phyloP scores from a whole-genome alignment of 2,113 vertebrate species.

The Brachypodius melanocephalos region DNA sequence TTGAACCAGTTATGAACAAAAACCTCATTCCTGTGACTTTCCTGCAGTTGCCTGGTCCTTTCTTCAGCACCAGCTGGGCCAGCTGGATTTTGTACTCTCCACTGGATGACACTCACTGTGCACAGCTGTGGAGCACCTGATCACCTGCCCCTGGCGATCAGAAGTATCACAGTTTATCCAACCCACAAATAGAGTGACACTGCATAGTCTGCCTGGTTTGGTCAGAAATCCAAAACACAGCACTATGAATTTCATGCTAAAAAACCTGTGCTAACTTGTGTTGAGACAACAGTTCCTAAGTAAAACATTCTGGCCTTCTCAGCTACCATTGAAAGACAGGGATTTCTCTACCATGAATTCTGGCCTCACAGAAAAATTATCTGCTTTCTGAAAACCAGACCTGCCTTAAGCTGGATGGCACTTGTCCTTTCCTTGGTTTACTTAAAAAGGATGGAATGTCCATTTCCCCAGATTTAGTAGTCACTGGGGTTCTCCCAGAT shows the following conservation, averaged over 20 bases:
- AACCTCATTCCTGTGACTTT: not conserved
- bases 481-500: not conserved
- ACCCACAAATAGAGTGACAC: accelerated
- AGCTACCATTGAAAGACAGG: not conserved
- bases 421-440: not conserved
- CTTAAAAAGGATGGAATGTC: not conserved
- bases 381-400: not conserved
- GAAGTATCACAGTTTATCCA: not conserved
- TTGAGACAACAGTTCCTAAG: not conserved
- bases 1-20: not conserved
- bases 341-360: not conserved
- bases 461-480: not conserved
- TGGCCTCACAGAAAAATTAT: not conserved
- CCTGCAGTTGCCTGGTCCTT: not conserved
- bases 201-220: not conserved
- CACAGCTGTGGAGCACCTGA: not conserved
- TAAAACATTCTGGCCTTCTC: not conserved
- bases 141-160: not conserved
- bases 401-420: not conserved
- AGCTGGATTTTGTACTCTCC: not conserved
- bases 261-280: not conserved
- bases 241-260: not conserved
- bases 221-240: not conserved
- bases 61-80: not conserved
- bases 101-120: not conserved